These are phyloP conservation scores for Lampris megalopsis DNA, from an alignment of 2,113 vertebrate genomes.

Conservation along the genomic window DNA sequence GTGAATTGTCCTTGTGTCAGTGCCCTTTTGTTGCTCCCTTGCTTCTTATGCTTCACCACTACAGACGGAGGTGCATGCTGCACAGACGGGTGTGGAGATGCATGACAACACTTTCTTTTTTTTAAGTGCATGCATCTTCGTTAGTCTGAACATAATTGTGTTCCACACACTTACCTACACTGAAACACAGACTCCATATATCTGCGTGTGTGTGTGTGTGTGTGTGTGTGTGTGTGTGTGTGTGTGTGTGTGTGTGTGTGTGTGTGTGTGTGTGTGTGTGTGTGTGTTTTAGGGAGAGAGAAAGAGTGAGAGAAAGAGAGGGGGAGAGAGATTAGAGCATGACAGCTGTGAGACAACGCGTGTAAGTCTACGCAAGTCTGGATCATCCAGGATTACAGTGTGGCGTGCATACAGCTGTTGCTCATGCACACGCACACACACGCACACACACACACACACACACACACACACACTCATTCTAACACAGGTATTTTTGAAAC, in stretches of 20 bases:
- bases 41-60: constrained; percentile 19
- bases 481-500: constrained; percentile 22
- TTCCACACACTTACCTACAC: constrained; percentile 21
- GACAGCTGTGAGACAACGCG: constrained; percentile 82
- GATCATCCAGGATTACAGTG: constrained; percentile 85
- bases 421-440: constrained; percentile 32
- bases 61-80: constrained; percentile 25
- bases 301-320: constrained; percentile 18
- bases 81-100: constrained; percentile 48
- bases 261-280: background rate
- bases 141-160: constrained; percentile 14
- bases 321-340: constrained; percentile 57
- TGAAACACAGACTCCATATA: constrained; percentile 9
- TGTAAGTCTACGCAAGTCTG: constrained; percentile 81
- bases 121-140: constrained; percentile 6
- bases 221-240: constrained; percentile 15
- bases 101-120: constrained; percentile 5
- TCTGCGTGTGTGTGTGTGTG: constrained; percentile 25
- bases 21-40: constrained; percentile 38
- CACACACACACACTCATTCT: constrained; percentile 37
- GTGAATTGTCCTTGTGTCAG: constrained; percentile 58
- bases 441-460: constrained; percentile 40
- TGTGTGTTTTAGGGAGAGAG: constrained; percentile 7
- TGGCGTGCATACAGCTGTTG: constrained; percentile 73
- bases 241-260: background rate